Evolutionary conservation across 2,888 invertebrate species (phyloP), one percentile per base, ranked within the genome.

Genomic region (Beris chalybata): DNA sequence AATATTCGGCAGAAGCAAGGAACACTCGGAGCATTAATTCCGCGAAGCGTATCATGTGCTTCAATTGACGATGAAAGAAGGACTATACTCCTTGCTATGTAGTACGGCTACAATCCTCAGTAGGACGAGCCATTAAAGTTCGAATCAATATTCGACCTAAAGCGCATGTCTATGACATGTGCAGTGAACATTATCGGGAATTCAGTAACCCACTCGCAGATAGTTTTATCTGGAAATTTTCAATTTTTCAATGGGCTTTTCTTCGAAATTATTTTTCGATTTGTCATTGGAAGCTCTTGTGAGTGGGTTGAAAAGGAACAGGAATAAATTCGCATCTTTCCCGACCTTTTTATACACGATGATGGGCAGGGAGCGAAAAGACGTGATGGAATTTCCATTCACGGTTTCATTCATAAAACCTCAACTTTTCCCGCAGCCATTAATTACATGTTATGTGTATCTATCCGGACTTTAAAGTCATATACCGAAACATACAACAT

Each of bases 161-260:
- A 47, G 58, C 58, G 58, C 58, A 58, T 45, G 58, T 58, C 58
- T 22, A 22, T 22, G 13, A 45, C 58, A 58, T 58, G 58, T 45
- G 58, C 58, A 58, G 58, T 58, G 31, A 58, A 22, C 58, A 58
- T 30, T 45, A 58, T 45, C 12, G 15, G 45, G 22, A 45, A n/a
- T 11, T 45, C 15, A 29, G 38, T 38, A 12, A 58, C 45, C 3
- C 4, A 22, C 30, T 44, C 11, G 22, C 29, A 29, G 7, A 45
- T 38, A 56, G 13, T 56, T 56, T 12, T 32, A 38, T 43, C 13
- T 56, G 5, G 13, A 12, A 43, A 15, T 43, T 43, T 56, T 56
- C 43, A 56, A 15, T 6, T 15, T 43, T 56, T 13, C 54, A 54
- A 54, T 54, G 54, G 31, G 31, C 38, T 38, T 38, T 38, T 38